Conservation (phyloP, 2,888 invertebrate genomes). For the Lepidochrysops patricia region DNA sequence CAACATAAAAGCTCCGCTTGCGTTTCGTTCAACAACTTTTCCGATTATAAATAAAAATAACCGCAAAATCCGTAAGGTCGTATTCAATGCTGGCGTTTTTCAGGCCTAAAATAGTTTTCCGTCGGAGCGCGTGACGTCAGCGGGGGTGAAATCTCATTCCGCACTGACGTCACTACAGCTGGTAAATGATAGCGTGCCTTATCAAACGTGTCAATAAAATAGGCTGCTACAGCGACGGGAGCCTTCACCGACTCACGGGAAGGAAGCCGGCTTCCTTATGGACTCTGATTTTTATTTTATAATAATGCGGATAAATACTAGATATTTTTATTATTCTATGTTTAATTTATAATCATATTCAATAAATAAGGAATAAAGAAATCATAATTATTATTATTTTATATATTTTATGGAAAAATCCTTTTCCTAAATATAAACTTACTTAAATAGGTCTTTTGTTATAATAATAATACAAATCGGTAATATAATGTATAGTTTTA, state of each 20-base stretch:
- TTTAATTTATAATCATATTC: no score
- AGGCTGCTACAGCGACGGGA: conserved; percentile 10
- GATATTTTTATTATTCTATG: no score
- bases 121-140: conserved; percentile 42
- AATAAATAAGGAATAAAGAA: no score
- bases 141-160: conserved; percentile 34
- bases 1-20: not conserved
- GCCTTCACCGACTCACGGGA: not conserved
- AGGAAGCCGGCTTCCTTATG: not conserved
- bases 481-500: no score
- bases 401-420: not conserved
- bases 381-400: no score
- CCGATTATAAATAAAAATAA: not conserved
- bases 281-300: not conserved
- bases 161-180: conserved; percentile 58
- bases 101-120: conserved; percentile 23
- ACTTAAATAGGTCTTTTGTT: no score
- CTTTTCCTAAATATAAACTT: no score
- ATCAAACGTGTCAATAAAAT: conserved; percentile 29
- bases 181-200: conserved; percentile 41
- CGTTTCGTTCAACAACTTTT: not conserved
- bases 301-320: not conserved
- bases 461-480: no score
- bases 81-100: conserved; percentile 5
- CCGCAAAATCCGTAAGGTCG: not conserved